A percentile compares a stretch with the other conserved stretches of the same genome.
These are phyloP conservation scores for Craseonycteris thonglongyai DNA, from an alignment of 2,113 vertebrate species.

Conservation along the genomic window DNA sequence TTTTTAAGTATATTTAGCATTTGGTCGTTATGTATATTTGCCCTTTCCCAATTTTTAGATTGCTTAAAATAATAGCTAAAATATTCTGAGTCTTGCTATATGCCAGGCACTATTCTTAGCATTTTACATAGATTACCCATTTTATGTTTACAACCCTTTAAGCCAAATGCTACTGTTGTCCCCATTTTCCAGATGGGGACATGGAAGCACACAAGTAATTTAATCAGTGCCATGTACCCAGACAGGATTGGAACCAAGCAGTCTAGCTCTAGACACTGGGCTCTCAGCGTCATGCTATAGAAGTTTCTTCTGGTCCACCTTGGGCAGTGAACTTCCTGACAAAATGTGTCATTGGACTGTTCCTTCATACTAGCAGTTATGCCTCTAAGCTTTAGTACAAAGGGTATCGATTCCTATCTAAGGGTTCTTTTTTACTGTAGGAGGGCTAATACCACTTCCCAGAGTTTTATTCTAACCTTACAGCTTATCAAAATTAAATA, in stretches of 20 bases:
- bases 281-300: fast-evolving
- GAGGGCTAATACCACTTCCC: not conserved
- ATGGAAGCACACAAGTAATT: too few species aligned
- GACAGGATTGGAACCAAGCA: not conserved
- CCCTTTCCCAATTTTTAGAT: not conserved
- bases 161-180: not conserved
- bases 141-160: not conserved
- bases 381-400: not conserved
- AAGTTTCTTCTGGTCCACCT: not conserved
- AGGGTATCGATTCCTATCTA: not conserved
- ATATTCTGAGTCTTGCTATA: not conserved
- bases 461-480: not conserved
- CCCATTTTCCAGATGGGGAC: not conserved
- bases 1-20: not conserved
- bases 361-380: not conserved
- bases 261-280: not conserved
- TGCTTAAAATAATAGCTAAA: not conserved
- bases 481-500: not conserved
- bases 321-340: not conserved
- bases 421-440: too few species aligned
- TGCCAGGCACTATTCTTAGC: not conserved
- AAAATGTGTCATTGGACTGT: fast-evolving
- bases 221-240: fast-evolving
- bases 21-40: not conserved
- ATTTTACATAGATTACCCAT: not conserved